Evolutionary conservation across 1,140 invertebrate species (phyloP), one percentile per base, ranked within the genome.

Genomic region (Drosophila obscura): DNA sequence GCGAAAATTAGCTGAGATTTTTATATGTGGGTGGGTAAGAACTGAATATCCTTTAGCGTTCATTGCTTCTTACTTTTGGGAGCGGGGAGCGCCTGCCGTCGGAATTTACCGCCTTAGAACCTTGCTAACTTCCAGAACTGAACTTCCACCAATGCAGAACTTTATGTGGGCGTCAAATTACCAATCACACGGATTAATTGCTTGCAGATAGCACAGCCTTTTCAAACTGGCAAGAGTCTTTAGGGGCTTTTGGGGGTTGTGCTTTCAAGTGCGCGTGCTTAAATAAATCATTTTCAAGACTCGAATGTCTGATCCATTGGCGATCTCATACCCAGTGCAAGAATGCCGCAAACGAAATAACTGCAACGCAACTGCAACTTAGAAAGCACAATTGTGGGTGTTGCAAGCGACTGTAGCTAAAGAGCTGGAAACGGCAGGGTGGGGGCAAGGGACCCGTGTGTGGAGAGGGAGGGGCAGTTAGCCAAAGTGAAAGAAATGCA

Each of bases 251-350:
- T 26, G 56, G 63, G 50, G 65, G 52, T 11, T 13, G 35, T 13
- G 35, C 35, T 39, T 45, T 52, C 62, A 61, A 88, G 74, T 73
- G 88, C 89, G 81, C 90, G 90, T 91, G 90, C 87, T 90, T 80
- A 91, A 91, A 91, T 91, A 91, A 91, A 91, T 91, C 90, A 91
- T 91, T 87, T 78, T 44, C 45, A 28, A 77, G 81, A 85, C 80
- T 57, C 39, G 53, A 63, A 65, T 58, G 57, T 55, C 57, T 50
- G 68, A 83, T 80, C 80, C 84, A 78, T 52, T 35, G 63, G 63
- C 69, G 85, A 90, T 87, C 84, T 68, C 72, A 87, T 87, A 82
- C 90, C 81, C 85, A 90, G 80, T 90, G 85, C 85, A 90, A 85
- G 82, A 90, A 52, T 73, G 85, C 85, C 85, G 80, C 85, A 77